These are phyloP conservation scores for Carettochelys insculpta DNA, from an alignment of 2,113 vertebrate species.

Conservation along the genomic window DNA sequence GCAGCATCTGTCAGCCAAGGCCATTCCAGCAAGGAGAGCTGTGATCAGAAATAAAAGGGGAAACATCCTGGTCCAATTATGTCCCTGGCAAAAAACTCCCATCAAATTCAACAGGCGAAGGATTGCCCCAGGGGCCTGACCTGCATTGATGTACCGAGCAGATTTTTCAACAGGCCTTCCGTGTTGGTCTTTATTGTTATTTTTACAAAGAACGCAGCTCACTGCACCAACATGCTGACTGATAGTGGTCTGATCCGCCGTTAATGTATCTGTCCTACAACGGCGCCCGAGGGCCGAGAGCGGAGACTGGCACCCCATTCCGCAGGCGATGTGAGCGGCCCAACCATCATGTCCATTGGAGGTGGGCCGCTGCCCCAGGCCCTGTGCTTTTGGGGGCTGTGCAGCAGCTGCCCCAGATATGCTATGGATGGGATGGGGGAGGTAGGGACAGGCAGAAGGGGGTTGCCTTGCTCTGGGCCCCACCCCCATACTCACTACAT, in stretches of 20 bases:
- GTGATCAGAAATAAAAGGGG: constrained; percentile 8
- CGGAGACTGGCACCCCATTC: not conserved
- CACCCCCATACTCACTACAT: too few relatives aligned
- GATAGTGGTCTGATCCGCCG: accelerated
- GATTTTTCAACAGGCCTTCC: not conserved
- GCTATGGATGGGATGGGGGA: too few relatives aligned
- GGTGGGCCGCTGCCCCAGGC: too few relatives aligned
- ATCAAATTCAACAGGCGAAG: not conserved
- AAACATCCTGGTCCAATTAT: not conserved
- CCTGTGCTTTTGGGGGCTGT: too few relatives aligned
- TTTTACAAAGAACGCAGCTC: not conserved
- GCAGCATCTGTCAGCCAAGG: constrained; percentile 8
- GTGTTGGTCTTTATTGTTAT: accelerated
- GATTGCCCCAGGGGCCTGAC: not conserved
- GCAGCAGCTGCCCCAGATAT: too few relatives aligned
- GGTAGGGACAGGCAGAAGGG: too few relatives aligned
- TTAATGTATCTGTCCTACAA: not conserved
- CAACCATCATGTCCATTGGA: too few relatives aligned
- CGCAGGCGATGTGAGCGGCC: not conserved
- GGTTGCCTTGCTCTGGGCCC: too few relatives aligned
- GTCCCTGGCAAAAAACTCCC: not conserved
- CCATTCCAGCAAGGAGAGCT: not conserved
- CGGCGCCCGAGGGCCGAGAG: accelerated
- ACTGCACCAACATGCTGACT: not conserved
- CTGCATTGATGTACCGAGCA: not conserved